Base-by-base conservation (phyloP, 2,888 invertebrate genomes). In the Zeuzera pyrina region DNA sequence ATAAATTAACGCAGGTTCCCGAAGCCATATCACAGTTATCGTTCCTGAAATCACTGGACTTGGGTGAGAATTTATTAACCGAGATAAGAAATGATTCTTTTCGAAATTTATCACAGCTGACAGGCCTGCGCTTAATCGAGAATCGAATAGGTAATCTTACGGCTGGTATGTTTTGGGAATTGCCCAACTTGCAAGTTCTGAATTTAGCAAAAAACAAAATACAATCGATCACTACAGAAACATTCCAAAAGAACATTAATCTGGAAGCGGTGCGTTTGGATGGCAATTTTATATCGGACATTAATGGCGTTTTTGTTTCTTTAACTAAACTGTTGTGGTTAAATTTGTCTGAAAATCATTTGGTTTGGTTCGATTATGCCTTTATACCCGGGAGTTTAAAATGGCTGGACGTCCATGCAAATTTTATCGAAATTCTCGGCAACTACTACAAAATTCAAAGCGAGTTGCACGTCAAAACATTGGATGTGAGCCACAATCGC, bases 321-420 rank as follows among this genome's bases (percentile, higher is more conserved):
- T 81, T 96, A 41, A 89, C 91, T 24, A 92, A 91, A 50, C 84
- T 96, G 38, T 78, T 94, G 57, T 92, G 95, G 91, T 77, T 96
- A 37, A 95, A 95, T 81, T 85, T 95, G 34, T 94, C 94, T 23
- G 93, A 94, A 74, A 95, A 95, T 78, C 93, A 93, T 73, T 85
- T 96, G 56, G 91, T 93, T 21, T 94, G 94, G 93, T 95, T 96
- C 76, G 95, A 95, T 71, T 95, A 93, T 67, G 94, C 95, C 14
- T 93, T 95, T 56, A 89, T 95, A 47, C 95, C 95, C 5, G 89
- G 89, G 39, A 93, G 91, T 63, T 84, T 96, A 27, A 93, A 93
- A 69, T 94, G 94, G 93, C 73, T 96, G 49, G 95, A 95, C 57
- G 90, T 95, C 45, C 95, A 95, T 61, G 91, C 93, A 16, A 95